A percentile compares a stretch with the other conserved stretches of the same genome.
phyloP scores from a whole-genome alignment of 2,888 invertebrate species.

The Epicampocera succincta region DNA sequence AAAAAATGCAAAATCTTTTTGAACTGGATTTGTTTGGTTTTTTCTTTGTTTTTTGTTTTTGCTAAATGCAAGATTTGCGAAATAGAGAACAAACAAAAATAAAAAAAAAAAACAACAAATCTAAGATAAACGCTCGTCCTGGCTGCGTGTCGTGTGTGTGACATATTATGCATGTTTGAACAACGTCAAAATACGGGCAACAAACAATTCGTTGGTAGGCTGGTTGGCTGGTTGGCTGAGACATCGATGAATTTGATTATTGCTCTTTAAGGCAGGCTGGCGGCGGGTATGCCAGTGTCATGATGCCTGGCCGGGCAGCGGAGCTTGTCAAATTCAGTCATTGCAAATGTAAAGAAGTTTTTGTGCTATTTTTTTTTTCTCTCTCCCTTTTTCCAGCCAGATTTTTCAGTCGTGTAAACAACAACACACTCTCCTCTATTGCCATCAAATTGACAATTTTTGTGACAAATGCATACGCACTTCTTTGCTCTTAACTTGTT shows the following conservation, averaged over 20 bases:
- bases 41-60: no score
- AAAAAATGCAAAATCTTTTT: slow-evolving; percentile 53
- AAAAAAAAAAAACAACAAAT: no score
- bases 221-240: slow-evolving; percentile 29
- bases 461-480: slow-evolving; percentile 69
- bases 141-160: slow-evolving; percentile 27
- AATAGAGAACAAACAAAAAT: slow-evolving; percentile 6
- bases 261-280: slow-evolving; percentile 5
- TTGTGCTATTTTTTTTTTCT: slow-evolving; percentile 16
- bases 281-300: not conserved
- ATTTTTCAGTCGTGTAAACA: slow-evolving; percentile 28
- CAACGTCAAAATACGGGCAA: slow-evolving; percentile 36
- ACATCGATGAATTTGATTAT: slow-evolving; percentile 42
- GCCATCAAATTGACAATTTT: slow-evolving; percentile 59
- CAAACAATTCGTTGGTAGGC: slow-evolving; percentile 35
- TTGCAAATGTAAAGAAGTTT: slow-evolving; percentile 21
- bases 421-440: not conserved
- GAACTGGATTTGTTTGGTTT: slow-evolving; percentile 37
- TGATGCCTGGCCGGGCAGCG: slow-evolving; percentile 7
- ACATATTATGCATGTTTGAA: slow-evolving; percentile 45
- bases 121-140: slow-evolving; percentile 57
- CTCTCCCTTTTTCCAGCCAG: not conserved
- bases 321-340: slow-evolving; percentile 54
- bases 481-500: slow-evolving; percentile 45
- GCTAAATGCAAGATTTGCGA: not conserved